phyloP scores from a whole-genome alignment of 2,888 invertebrate genomes.

The Drosophila testacea region DNA sequence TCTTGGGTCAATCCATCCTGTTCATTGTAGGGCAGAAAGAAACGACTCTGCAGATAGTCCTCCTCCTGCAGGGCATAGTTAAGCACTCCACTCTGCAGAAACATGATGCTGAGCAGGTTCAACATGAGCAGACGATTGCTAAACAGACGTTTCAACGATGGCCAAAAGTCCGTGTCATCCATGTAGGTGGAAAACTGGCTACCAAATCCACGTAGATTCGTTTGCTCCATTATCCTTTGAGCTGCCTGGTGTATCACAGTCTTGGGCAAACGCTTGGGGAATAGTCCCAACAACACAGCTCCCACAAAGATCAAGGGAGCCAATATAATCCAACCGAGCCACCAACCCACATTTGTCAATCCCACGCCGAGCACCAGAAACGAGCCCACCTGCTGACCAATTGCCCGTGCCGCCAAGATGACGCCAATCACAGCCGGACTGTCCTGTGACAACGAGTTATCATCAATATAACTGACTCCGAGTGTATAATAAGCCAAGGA shows the following conservation, averaged over 20 bases:
- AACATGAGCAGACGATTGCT: constrained; percentile 86
- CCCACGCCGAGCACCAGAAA: constrained; percentile 82
- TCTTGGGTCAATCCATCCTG: constrained; percentile 86
- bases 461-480: constrained; percentile 88
- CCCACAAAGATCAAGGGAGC: constrained; percentile 85
- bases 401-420: constrained; percentile 80
- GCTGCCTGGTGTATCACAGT: constrained; percentile 87
- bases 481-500: constrained; percentile 86
- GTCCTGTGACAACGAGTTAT: constrained; percentile 86
- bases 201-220: constrained; percentile 70
- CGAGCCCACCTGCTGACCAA: constrained; percentile 84
- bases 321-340: constrained; percentile 86
- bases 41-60: constrained; percentile 87
- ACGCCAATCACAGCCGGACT: constrained; percentile 86
- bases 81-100: constrained; percentile 86
- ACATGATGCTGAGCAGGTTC: constrained; percentile 86
- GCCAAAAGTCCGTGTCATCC: constrained; percentile 85
- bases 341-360: constrained; percentile 82
- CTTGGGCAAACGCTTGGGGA: constrained; percentile 86
- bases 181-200: constrained; percentile 82
- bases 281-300: constrained; percentile 86
- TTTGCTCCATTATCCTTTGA: constrained; percentile 86
- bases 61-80: constrained; percentile 87
- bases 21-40: constrained; percentile 86
- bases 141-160: constrained; percentile 86